Evolutionary conservation across 2,797 vertebrate genomes (phyloP), one percentile per base, ranked within the genome.

Genomic region (Limnodromus scolopaceus): DNA sequence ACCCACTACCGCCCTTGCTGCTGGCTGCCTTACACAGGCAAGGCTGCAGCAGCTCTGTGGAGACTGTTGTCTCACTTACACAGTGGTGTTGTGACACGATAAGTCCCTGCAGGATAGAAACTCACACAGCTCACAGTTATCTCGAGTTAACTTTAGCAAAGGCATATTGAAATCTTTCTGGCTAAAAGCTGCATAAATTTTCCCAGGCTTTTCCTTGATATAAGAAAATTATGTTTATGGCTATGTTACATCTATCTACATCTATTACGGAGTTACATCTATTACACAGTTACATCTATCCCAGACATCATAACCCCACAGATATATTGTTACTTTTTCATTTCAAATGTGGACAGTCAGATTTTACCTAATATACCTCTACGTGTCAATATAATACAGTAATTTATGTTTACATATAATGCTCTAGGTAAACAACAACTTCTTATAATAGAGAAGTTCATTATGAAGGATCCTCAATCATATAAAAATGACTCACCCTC

Each of bases 41-140:
- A 8, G 60, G 81, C 80, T 77, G 91, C 64, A 30, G 84, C 46
- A 14, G 12, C 36, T 34, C 82, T 22, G 65, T 13, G 27, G 49
- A 25, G 8, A 2, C 23, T 32, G 57, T 65, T 61, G 49, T 45
- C 34, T 13, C 57, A 4, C 41, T 25, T 6, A 41, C 58, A 24
- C 11, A 0, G 27, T 6, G 57, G 2, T 64, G 30, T 2, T 45
- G 70, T 57, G 90, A 51, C 38, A 63, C 0, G 0, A 1, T 8
- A 48, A 71, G 45, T 48, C 92, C 48, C 69, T 60, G 48, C 65
- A 60, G 90, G 76, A 39, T 3, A 85, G 53, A 85, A 84, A 57
- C 65, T 55, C 46, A 8, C 11, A 34, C 20, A 28, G 69, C 38
- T 84, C 76, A 27, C 53, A 32, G 41, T 18, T 80, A 53, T 25